Percentiles rank a stretch among this genome's conserved stretches.
These are phyloP conservation scores for Perdita meconis DNA, from an alignment of 2,888 invertebrate genomes.

Conservation along the genomic window DNA sequence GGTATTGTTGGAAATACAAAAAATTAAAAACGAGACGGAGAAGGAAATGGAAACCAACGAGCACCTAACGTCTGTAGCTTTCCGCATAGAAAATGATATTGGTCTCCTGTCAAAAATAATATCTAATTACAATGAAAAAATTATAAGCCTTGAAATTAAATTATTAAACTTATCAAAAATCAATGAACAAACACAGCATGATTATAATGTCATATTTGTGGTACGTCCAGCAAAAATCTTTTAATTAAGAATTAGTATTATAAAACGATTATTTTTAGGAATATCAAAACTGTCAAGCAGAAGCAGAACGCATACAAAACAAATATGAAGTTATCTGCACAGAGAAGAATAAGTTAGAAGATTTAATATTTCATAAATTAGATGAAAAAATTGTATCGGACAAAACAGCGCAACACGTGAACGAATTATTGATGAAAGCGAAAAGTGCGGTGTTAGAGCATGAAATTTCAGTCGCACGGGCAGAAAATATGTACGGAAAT, in stretches of 20 bases:
- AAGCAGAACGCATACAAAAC: slow-evolving; percentile 83
- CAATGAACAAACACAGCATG: slow-evolving; percentile 87
- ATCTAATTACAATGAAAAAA: slow-evolving; percentile 86
- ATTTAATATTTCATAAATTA: slow-evolving; percentile 87
- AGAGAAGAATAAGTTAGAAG: slow-evolving; percentile 88
- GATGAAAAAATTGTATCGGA: slow-evolving; percentile 89
- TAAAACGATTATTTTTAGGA: slow-evolving; percentile 81
- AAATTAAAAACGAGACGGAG: slow-evolving; percentile 87
- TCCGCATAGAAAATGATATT: slow-evolving; percentile 86
- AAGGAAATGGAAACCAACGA: slow-evolving; percentile 90
- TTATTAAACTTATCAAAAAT: slow-evolving; percentile 86
- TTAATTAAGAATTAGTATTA: neutral
- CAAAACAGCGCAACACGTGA: slow-evolving; percentile 87
- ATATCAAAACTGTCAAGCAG: slow-evolving; percentile 84
- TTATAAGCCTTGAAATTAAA: slow-evolving; percentile 85
- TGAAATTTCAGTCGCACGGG: slow-evolving; percentile 86
- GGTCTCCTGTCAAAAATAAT: slow-evolving; percentile 80
- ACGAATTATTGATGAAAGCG: slow-evolving; percentile 84
- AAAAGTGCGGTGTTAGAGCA: slow-evolving; percentile 84
- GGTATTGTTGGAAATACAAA: slow-evolving; percentile 87
- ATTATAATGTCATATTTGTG: slow-evolving; percentile 84
- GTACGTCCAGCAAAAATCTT: slow-evolving; percentile 61
- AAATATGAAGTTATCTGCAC: slow-evolving; percentile 85
- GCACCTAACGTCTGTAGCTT: slow-evolving; percentile 87
- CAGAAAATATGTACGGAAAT: slow-evolving; percentile 87